Evolutionary conservation across 2,888 invertebrate species (phyloP).

Genomic region (Diadromus collaris): DNA sequence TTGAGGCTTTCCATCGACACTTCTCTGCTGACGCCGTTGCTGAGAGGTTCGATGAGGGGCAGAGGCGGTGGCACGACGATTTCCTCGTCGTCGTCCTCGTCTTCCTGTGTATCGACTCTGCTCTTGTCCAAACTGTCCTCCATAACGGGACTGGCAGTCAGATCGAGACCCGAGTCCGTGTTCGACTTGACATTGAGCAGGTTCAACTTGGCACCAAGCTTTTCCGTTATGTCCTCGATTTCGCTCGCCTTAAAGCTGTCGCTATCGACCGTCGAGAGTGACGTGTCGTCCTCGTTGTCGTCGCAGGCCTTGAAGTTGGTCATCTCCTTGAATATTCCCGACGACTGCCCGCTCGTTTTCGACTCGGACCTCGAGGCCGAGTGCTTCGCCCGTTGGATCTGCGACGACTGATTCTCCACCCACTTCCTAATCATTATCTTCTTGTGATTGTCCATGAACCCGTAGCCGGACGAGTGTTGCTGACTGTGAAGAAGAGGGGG

Average conservation of each 20-base stretch:
- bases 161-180: conserved; percentile 76
- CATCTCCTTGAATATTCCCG: conserved; percentile 81
- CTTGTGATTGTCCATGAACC: conserved; percentile 96
- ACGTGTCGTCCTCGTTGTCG: conserved; percentile 82
- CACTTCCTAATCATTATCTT: conserved; percentile 96
- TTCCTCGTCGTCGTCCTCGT: conserved; percentile 85
- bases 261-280: conserved; percentile 75
- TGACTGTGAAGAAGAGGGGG: conserved; percentile 81
- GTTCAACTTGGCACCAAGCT: conserved; percentile 76
- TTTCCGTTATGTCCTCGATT: conserved; percentile 78
- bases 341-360: conserved; percentile 80
- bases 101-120: conserved; percentile 73
- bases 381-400: conserved; percentile 87
- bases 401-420: conserved; percentile 95
- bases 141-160: conserved; percentile 76
- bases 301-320: conserved; percentile 84
- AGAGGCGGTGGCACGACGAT: conserved; percentile 91
- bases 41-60: conserved; percentile 89
- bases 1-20: conserved; percentile 92
- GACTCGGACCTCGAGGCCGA: conserved; percentile 80
- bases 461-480: conserved; percentile 85
- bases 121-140: conserved; percentile 73
- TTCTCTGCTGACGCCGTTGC: conserved; percentile 85
- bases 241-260: conserved; percentile 76
- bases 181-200: conserved; percentile 76